phyloP scores from a whole-genome alignment of 1,140 invertebrate genomes.

The Teleopsis dalmanni region DNA sequence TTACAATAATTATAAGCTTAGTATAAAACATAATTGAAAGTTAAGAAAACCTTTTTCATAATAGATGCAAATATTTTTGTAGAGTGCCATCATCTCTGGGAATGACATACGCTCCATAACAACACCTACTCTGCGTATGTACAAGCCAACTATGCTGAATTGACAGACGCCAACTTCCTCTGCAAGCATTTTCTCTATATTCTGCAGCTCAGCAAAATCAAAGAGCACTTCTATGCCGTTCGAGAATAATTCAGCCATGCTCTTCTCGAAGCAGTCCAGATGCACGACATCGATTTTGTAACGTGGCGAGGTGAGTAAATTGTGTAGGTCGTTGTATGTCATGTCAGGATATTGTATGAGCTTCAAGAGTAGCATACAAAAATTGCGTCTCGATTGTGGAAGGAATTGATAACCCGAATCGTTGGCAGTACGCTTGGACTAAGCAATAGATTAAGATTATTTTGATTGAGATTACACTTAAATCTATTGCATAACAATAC shows the following conservation, averaged over 20 bases:
- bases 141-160: slow-evolving; percentile 58
- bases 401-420: slow-evolving; percentile 28
- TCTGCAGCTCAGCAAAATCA: slow-evolving; percentile 56
- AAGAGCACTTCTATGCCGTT: slow-evolving; percentile 55
- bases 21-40: not conserved
- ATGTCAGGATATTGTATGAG: slow-evolving; percentile 62
- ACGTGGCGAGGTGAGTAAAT: slow-evolving; percentile 49
- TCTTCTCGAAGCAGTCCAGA: slow-evolving; percentile 48
- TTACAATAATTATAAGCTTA: not conserved
- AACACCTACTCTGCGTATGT: slow-evolving; percentile 69
- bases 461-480: not conserved
- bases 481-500: not conserved
- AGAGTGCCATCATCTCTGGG: slow-evolving; percentile 64
- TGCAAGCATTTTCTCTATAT: slow-evolving; percentile 31
- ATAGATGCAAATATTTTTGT: slow-evolving; percentile 57
- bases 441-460: not conserved
- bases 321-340: slow-evolving; percentile 50
- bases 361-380: slow-evolving; percentile 56
- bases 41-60: slow-evolving; percentile 51
- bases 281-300: slow-evolving; percentile 49
- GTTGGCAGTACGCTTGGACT: slow-evolving; percentile 29
- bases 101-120: slow-evolving; percentile 76
- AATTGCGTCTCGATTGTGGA: slow-evolving; percentile 45
- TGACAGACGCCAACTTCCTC: slow-evolving; percentile 44
- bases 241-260: slow-evolving; percentile 48